Evolutionary conservation across 2,113 vertebrate genomes (phyloP).

Genomic region (Malurus cyaneus): DNA sequence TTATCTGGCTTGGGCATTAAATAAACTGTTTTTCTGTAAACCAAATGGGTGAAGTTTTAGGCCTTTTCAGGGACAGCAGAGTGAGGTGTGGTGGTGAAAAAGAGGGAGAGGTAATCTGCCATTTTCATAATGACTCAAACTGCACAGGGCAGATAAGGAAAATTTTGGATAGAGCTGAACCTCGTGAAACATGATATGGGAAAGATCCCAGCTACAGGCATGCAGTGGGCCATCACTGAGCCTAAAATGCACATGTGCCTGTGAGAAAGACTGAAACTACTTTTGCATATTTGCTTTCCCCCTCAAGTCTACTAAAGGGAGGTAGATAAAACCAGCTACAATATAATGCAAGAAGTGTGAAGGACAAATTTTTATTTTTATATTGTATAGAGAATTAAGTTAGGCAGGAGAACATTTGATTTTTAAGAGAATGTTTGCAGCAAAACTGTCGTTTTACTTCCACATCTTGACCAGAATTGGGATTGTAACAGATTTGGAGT

Average conservation of each 20-base stretch:
- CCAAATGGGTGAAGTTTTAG: background rate
- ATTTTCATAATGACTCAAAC: background rate
- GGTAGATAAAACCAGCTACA: background rate
- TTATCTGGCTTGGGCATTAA: background rate
- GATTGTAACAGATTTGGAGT: background rate
- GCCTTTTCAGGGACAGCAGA: background rate
- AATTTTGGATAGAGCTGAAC: background rate
- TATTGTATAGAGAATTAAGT: background rate
- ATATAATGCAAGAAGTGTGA: background rate
- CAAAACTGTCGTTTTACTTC: background rate
- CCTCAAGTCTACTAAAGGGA: background rate
- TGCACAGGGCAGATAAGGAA: background rate
- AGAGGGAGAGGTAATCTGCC: background rate
- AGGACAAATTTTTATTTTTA: background rate
- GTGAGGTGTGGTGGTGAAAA: background rate
- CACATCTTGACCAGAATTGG: background rate
- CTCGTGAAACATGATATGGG: background rate
- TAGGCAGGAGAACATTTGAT: background rate
- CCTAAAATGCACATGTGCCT: accelerated
- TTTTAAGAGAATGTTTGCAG: background rate
- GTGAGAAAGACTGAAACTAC: background rate
- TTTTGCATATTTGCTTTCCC: background rate
- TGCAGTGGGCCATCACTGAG: background rate
- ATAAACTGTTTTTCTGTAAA: background rate
- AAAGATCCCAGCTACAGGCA: background rate